A percentile compares a stretch with the other conserved stretches of the same genome.
Conservation (phyloP, 1,140 invertebrate genomes). For the Penaeus indicus region DNA sequence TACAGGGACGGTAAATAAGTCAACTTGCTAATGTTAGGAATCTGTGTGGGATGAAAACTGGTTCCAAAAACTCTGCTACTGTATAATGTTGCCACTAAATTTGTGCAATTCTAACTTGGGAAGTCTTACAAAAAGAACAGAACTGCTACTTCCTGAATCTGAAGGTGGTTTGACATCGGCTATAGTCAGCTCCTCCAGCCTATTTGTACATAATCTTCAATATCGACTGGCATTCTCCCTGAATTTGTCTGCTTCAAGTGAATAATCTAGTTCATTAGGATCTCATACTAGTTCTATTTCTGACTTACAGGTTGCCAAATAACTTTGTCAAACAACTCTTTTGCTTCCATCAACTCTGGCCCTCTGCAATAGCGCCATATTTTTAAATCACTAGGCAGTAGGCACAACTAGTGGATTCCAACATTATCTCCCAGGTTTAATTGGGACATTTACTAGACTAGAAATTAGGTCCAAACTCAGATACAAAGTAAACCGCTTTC, state of each 20-base stretch:
- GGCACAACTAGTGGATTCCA: too few relatives aligned
- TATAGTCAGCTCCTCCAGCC: background rate
- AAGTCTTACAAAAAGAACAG: background rate
- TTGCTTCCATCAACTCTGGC: too few relatives aligned
- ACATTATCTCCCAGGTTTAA: too few relatives aligned
- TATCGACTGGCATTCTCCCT: background rate
- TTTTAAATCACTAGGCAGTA: too few relatives aligned
- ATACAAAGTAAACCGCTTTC: too few relatives aligned
- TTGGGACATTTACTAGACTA: too few relatives aligned
- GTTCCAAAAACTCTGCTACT: background rate
- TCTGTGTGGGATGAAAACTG: slow-evolving; percentile 34
- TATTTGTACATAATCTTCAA: slow-evolving; percentile 5
- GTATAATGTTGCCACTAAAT: slow-evolving; percentile 22
- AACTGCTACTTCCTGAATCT: background rate
- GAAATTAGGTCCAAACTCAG: too few relatives aligned
- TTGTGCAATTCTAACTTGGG: slow-evolving; percentile 6
- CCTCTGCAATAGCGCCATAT: too few relatives aligned
- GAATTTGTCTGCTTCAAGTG: background rate
- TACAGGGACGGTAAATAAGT: slow-evolving; percentile 19
- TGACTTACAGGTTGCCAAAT: background rate
- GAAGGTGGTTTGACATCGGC: background rate
- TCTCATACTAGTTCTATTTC: slow-evolving; percentile 22
- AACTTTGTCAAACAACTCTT: background rate
- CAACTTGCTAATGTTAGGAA: background rate
- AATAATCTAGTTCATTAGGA: background rate